Percentiles rank a stretch among this genome's conserved stretches.
Evolutionary conservation across 2,888 invertebrate species (phyloP).

Genomic region (Reticulitermes lucifugus): DNA sequence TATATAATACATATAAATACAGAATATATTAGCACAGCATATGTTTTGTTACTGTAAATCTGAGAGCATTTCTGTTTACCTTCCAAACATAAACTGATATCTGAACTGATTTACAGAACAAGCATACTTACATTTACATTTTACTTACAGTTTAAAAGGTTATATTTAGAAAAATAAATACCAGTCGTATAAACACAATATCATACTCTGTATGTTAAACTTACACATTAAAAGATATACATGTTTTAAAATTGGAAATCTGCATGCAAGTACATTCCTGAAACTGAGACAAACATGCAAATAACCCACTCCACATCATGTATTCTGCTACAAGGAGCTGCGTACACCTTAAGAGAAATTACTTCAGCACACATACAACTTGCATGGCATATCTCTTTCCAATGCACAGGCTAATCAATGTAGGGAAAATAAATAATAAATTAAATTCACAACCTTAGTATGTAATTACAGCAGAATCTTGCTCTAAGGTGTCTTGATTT

Average conservation of each 20-base stretch:
- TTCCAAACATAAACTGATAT: background rate
- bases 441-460: background rate
- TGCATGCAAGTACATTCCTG: background rate
- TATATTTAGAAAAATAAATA: constrained; percentile 5
- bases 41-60: background rate
- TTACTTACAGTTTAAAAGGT: background rate
- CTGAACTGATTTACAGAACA: background rate
- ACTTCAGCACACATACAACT: background rate
- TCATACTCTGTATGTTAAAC: background rate
- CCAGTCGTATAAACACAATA: background rate
- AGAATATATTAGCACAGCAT: background rate
- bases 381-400: background rate
- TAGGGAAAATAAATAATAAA: background rate
- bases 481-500: too few species aligned
- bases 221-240: background rate
- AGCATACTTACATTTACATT: background rate
- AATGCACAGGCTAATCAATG: background rate
- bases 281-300: background rate
- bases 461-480: background rate
- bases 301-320: too few species aligned
- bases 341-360: background rate
- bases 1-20: background rate
- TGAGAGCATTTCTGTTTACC: background rate
- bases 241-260: background rate
- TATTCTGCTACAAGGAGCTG: background rate